A percentile compares a stretch with the other conserved stretches of the same genome.
phyloP scores from a whole-genome alignment of 1,140 invertebrate genomes.

The Drosophila tropicalis region DNA sequence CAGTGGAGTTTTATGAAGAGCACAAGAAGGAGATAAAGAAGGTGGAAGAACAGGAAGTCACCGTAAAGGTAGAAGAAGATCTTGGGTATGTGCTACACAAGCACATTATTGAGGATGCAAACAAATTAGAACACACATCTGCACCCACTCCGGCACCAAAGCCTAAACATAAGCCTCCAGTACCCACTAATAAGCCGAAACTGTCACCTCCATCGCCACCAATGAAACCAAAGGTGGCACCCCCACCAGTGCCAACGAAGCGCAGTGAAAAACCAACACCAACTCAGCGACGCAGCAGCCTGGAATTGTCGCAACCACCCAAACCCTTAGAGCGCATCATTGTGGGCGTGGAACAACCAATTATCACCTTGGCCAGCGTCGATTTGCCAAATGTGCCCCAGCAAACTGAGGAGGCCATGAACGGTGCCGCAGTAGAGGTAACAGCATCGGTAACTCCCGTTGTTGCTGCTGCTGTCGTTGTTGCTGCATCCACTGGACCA shows the following conservation, averaged over 20 bases:
- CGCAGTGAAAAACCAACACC: conserved; percentile 66
- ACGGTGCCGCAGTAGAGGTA: neutral
- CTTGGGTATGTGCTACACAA: conserved; percentile 76
- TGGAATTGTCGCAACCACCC: conserved; percentile 42
- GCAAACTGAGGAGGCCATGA: neutral
- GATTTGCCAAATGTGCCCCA: conserved; percentile 64
- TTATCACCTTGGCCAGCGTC: conserved; percentile 74
- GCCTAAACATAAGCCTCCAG: conserved; percentile 48
- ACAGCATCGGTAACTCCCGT: neutral
- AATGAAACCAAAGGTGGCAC: conserved; percentile 59
- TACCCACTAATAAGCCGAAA: conserved; percentile 68
- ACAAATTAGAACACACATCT: neutral
- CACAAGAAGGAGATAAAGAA: no score
- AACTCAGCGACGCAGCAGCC: conserved; percentile 64
- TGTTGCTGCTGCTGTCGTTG: neutral
- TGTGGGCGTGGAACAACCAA: conserved; percentile 67
- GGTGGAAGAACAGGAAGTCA: no score
- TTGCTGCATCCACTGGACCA: neutral
- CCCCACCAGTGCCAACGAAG: conserved; percentile 73
- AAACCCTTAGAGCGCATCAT: conserved; percentile 76
- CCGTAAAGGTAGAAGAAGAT: conserved; percentile 47
- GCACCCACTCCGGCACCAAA: conserved; percentile 18
- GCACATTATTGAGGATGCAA: conserved; percentile 59
- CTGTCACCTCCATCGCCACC: conserved; percentile 22
- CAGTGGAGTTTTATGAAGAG: no score